Evolutionary conservation across 1,140 invertebrate species (phyloP).

Genomic region (Nilaparvata lugens): DNA sequence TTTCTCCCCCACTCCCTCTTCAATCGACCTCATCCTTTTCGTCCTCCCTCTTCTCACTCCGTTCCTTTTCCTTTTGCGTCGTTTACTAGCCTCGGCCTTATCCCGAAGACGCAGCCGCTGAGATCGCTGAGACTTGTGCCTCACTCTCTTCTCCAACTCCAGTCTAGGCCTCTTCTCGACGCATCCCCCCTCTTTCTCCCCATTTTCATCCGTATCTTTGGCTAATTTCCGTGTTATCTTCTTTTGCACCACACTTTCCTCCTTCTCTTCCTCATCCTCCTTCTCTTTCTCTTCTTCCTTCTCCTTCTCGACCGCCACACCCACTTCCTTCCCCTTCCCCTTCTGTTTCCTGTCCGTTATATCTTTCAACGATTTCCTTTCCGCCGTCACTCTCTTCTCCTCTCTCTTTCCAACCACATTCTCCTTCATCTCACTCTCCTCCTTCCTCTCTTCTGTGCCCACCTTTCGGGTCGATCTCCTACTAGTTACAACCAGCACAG

Average conservation of each 20-base stretch:
- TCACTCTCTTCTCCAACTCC: conserved; percentile 13
- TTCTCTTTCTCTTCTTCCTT: conserved; percentile 30
- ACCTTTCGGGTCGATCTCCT: too few species aligned
- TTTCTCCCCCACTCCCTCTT: too few species aligned
- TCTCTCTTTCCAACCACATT: conserved; percentile 7
- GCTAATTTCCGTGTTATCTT: neutral
- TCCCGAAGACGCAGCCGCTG: conserved; percentile 16
- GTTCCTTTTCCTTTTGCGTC: conserved; percentile 21
- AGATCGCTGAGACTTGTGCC: conserved; percentile 11
- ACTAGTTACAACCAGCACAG: neutral
- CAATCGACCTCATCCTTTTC: conserved; percentile 39
- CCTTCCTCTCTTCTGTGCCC: neutral
- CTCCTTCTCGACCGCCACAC: conserved; percentile 23
- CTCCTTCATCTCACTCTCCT: conserved; percentile 24
- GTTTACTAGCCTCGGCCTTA: conserved; percentile 17
- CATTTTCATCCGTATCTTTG: conserved; percentile 2
- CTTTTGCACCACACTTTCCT: too few species aligned
- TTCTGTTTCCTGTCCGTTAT: conserved; percentile 32
- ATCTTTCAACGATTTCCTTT: conserved; percentile 32
- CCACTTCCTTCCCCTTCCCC: conserved; percentile 13
- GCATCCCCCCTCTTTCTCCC: too few species aligned
- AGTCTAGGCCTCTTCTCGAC: neutral
- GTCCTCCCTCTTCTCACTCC: conserved; percentile 40
- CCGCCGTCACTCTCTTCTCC: conserved; percentile 34
- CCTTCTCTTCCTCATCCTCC: conserved; percentile 22